Conservation (phyloP, 2,797 vertebrate genomes). For the Ciconia nigra region DNA sequence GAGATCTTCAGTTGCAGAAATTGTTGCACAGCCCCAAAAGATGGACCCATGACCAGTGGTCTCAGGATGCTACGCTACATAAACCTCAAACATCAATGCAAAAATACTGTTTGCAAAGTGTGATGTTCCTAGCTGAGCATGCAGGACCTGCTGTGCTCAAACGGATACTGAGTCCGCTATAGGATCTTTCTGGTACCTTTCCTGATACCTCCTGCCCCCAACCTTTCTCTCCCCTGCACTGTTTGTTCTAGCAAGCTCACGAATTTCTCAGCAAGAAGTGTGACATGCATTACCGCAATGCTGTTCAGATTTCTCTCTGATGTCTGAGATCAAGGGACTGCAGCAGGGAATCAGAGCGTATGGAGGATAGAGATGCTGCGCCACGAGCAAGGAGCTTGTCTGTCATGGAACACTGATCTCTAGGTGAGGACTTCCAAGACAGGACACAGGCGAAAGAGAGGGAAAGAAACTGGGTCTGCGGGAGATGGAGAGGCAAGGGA, state of each 20-base stretch:
- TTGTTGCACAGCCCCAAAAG: neutral
- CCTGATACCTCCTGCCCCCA: neutral
- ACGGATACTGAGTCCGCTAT: fast-evolving
- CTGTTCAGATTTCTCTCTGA: neutral
- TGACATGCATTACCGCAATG: neutral
- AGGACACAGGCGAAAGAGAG: neutral
- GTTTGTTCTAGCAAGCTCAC: neutral
- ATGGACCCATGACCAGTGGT: fast-evolving
- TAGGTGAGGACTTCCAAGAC: neutral
- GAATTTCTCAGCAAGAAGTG: slow-evolving; percentile 8
- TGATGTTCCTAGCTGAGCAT: neutral
- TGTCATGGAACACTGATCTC: neutral
- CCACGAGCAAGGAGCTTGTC: neutral
- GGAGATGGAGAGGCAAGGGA: neutral
- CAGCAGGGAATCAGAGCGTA: neutral
- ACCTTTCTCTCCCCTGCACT: neutral
- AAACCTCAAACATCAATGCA: neutral
- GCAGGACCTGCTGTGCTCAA: neutral
- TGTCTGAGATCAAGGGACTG: neutral
- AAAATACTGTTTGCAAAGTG: neutral
- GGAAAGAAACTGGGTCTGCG: neutral
- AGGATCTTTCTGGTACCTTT: neutral
- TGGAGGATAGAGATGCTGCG: neutral
- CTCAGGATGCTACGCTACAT: neutral
- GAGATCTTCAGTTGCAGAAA: neutral